phyloP scores from a whole-genome alignment of 2,888 invertebrate species.

The Agriopis marginaria region DNA sequence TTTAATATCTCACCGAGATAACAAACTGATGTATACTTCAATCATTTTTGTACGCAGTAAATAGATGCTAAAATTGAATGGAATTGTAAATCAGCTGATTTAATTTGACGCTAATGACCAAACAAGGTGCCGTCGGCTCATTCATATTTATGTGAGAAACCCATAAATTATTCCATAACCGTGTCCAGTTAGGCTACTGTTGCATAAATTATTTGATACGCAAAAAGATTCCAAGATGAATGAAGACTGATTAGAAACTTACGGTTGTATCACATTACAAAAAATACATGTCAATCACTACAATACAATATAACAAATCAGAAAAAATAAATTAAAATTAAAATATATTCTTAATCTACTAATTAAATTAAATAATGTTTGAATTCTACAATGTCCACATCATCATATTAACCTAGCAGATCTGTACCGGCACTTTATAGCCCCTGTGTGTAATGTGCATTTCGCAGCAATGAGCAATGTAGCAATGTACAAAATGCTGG shows the following conservation, averaged over 20 bases:
- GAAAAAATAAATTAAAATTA: too few species aligned
- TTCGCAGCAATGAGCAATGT: too few species aligned
- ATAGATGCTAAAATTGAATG: conserved; percentile 29
- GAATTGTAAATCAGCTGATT: conserved; percentile 53
- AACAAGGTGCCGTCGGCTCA: conserved; percentile 41
- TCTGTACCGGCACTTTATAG: too few species aligned
- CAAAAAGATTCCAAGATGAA: conserved; percentile 12
- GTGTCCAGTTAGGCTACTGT: conserved; percentile 27
- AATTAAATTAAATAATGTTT: too few species aligned
- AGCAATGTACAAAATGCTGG: too few species aligned
- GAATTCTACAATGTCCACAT: too few species aligned
- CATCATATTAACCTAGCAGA: too few species aligned
- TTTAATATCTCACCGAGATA: background rate
- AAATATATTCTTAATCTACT: too few species aligned
- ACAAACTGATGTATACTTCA: background rate
- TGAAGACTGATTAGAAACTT: conserved; percentile 2
- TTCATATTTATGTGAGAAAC: conserved; percentile 60
- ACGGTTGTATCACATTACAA: background rate
- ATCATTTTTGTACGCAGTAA: conserved; percentile 11
- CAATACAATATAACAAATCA: too few species aligned
- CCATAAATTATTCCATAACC: conserved; percentile 25
- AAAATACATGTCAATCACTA: too few species aligned
- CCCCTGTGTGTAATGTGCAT: too few species aligned
- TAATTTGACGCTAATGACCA: conserved; percentile 56
- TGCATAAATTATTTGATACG: conserved; percentile 17